Evolutionary conservation across 2,113 vertebrate genomes (phyloP).

Genomic region (Bambusicola thoracicus): DNA sequence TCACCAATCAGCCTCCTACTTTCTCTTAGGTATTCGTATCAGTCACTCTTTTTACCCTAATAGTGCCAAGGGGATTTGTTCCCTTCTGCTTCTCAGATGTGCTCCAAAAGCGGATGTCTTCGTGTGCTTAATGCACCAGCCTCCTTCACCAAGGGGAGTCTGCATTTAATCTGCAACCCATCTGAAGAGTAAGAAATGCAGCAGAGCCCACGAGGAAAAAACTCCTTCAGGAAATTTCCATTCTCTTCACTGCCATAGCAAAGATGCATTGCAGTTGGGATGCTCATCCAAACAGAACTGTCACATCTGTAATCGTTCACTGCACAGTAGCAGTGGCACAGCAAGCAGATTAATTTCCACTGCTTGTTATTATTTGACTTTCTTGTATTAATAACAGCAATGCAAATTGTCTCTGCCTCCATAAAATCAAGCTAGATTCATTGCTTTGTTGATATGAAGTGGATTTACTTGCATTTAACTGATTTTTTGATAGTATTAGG

Average conservation of each 20-base stretch:
- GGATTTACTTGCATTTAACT: background rate
- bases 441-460: background rate
- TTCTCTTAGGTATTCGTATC: background rate
- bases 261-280: no score
- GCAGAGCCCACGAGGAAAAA: background rate
- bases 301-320: background rate
- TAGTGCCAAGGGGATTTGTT: background rate
- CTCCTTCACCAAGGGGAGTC: rapidly evolving
- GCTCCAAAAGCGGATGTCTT: background rate
- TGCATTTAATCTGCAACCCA: rapidly evolving
- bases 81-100: background rate
- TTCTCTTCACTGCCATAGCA: background rate
- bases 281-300: rapidly evolving
- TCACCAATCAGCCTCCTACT: background rate
- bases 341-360: background rate
- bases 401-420: background rate
- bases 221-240: background rate
- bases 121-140: rapidly evolving
- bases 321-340: background rate
- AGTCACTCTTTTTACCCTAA: background rate
- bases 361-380: background rate
- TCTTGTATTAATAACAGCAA: background rate
- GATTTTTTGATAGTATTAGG: background rate
- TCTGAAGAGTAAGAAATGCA: background rate
- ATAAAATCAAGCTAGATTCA: background rate